Evolutionary conservation across 2,113 vertebrate species (phyloP).

Genomic region (Corydoras sp.): DNA sequence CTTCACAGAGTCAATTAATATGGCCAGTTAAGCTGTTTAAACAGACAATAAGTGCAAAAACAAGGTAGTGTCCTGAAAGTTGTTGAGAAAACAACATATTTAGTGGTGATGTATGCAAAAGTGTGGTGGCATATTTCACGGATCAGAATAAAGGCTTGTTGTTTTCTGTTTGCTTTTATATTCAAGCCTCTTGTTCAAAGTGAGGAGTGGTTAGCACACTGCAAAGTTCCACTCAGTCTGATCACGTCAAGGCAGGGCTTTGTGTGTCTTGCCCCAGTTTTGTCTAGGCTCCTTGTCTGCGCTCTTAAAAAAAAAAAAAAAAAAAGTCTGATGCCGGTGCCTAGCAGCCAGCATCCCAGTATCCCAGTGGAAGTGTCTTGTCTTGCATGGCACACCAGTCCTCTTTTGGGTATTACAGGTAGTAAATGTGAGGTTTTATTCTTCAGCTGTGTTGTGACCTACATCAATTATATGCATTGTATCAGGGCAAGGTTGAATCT

Average conservation of each 20-base stretch:
- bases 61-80: no score
- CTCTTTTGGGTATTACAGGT: conserved; percentile 12
- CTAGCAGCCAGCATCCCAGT: conserved; percentile 38
- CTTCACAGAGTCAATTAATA: no score
- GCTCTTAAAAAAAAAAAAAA: conserved; percentile 18
- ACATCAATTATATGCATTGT: no score
- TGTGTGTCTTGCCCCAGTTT: conserved; percentile 1
- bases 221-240: background rate
- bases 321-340: conserved; percentile 28
- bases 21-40: no score
- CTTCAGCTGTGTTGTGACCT: background rate
- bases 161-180: no score
- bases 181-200: no score
- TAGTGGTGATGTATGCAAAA: no score
- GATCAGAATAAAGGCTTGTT: no score
- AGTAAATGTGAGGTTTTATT: conserved; percentile 4
- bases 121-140: no score
- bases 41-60: no score
- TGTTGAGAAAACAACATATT: no score
- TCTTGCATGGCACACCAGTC: conserved; percentile 3
- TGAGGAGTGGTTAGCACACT: background rate
- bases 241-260: background rate
- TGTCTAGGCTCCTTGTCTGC: conserved; percentile 19
- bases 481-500: no score
- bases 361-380: conserved; percentile 23